phyloP scores from a whole-genome alignment of 2,888 invertebrate genomes.

The Acanthosepion esculentum region DNA sequence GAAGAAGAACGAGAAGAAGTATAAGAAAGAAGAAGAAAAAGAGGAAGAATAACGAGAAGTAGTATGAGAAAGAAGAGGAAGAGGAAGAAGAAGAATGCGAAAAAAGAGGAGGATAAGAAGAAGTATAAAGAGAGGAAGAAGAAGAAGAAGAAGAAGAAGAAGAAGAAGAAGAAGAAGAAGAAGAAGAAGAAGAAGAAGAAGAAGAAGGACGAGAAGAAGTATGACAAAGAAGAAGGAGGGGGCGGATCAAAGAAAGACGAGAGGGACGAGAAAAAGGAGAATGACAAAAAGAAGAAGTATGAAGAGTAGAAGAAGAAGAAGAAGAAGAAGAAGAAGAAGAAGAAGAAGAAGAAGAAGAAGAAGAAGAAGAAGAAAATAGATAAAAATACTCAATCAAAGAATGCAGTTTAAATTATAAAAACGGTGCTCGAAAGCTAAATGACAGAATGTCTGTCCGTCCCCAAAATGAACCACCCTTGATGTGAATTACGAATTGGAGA shows the following conservation, averaged over 20 bases:
- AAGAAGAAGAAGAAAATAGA: too few relatives aligned
- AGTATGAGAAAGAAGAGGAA: too few relatives aligned
- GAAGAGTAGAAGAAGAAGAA: too few relatives aligned
- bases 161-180: background rate
- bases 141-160: conserved; percentile 34
- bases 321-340: too few relatives aligned
- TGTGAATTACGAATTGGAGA: too few relatives aligned
- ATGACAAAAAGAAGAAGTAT: background rate
- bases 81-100: background rate
- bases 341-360: too few relatives aligned
- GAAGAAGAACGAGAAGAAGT: background rate
- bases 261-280: background rate
- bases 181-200: conserved; percentile 45
- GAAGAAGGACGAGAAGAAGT: background rate
- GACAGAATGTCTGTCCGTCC: too few relatives aligned
- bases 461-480: too few relatives aligned
- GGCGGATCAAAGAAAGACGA: too few relatives aligned
- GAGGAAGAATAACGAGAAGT: background rate
- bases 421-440: too few relatives aligned
- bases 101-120: conserved; percentile 40
- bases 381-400: background rate
- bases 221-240: conserved; percentile 46
- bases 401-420: background rate
- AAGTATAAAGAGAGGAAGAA: conserved; percentile 40
- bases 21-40: too few relatives aligned